Percentiles rank a stretch among this genome's conserved stretches.
These are phyloP conservation scores for Ectemnius continuus DNA, from an alignment of 2,888 invertebrate species.

Conservation along the genomic window DNA sequence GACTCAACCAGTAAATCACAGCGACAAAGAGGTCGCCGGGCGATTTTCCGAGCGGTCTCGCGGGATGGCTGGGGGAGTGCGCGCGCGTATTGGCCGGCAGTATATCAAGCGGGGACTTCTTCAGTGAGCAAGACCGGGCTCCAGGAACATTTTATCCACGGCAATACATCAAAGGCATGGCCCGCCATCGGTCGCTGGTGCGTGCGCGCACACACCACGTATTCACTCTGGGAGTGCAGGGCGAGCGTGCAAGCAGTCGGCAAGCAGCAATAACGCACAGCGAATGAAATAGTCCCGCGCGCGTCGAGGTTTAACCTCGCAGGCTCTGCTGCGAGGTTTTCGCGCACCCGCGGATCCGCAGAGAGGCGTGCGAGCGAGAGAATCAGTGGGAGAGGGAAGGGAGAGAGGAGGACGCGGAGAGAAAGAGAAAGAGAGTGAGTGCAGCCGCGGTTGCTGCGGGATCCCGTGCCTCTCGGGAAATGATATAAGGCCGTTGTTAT, in stretches of 20 bases:
- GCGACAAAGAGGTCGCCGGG: too few species aligned
- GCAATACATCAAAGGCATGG: conserved; percentile 3
- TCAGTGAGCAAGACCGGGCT: conserved; percentile 5
- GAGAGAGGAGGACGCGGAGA: background rate
- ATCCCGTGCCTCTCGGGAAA: conserved; percentile 70
- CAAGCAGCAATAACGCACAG: background rate
- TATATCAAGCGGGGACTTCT: background rate
- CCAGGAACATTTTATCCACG: conserved; percentile 2
- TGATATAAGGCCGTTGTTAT: conserved; percentile 72
- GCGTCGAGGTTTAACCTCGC: conserved; percentile 31
- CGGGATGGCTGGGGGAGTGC: too few species aligned
- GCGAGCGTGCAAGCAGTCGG: background rate
- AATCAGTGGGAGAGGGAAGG: too few species aligned
- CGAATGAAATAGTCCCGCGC: conserved; percentile 6
- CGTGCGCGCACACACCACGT: background rate
- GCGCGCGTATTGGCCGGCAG: too few species aligned
- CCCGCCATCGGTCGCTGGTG: background rate
- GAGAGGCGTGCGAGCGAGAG: conserved; percentile 18
- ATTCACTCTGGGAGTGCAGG: background rate
- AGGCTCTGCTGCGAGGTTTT: conserved; percentile 34
- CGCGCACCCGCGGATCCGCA: conserved; percentile 51
- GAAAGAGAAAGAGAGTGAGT: background rate
- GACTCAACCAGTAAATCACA: too few species aligned
- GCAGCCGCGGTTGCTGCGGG: conserved; percentile 43
- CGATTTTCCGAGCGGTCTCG: too few species aligned